Conservation (phyloP, 2,113 vertebrate species). For the Sardina pilchardus region DNA sequence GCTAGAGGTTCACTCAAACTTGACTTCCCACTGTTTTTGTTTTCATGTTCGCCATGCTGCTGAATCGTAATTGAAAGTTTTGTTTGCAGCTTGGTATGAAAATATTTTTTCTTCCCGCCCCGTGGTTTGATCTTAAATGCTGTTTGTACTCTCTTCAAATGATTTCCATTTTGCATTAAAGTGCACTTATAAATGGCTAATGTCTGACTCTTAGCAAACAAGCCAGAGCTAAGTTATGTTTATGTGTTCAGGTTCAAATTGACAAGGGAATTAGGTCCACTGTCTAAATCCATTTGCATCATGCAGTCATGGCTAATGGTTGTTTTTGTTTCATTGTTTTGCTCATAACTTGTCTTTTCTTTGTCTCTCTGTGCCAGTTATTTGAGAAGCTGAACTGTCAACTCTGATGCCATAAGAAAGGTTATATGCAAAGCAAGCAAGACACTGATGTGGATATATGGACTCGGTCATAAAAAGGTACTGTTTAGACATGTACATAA, state of each 20-base stretch:
- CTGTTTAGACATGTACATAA: background rate
- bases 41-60: background rate
- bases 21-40: background rate
- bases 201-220: background rate
- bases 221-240: background rate
- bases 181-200: background rate
- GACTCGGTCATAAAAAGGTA: background rate
- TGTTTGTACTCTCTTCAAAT: background rate
- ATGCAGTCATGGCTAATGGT: background rate
- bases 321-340: no score
- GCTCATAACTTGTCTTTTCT: no score
- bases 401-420: background rate
- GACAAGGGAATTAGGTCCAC: no score
- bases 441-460: background rate
- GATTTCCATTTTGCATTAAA: background rate
- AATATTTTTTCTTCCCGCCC: background rate
- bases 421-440: slow-evolving; percentile 10
- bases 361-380: background rate
- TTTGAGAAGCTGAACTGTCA: background rate
- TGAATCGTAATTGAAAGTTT: background rate
- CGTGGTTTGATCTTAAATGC: background rate
- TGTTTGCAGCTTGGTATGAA: background rate
- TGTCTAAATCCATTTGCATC: background rate
- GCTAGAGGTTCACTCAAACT: background rate
- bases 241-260: background rate